Conservation (phyloP, 2,888 invertebrate genomes). For the Amorpha juglandis region DNA sequence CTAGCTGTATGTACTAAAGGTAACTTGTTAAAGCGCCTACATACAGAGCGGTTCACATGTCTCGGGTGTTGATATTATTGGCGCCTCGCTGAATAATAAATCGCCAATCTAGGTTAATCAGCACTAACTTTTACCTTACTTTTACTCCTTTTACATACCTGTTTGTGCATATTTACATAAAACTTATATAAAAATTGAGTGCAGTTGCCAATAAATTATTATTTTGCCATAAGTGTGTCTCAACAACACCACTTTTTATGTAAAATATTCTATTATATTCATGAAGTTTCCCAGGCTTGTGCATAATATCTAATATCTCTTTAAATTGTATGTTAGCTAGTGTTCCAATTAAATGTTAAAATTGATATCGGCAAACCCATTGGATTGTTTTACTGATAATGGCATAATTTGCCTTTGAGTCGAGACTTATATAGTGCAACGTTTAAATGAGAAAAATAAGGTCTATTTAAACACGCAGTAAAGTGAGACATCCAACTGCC, state of each 20-base stretch:
- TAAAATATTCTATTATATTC: not conserved
- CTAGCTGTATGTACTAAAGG: constrained; percentile 36
- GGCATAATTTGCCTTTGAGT: constrained; percentile 17
- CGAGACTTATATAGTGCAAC: not conserved
- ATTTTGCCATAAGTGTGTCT: constrained; percentile 5
- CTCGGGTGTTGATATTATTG: constrained; percentile 62
- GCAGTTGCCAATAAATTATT: constrained; percentile 7
- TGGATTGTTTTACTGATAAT: constrained; percentile 12
- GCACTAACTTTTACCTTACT: constrained; percentile 43
- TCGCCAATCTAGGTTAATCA: constrained; percentile 66
- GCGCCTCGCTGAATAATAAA: constrained; percentile 74
- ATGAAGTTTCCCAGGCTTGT: not conserved
- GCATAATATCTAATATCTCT: not conserved
- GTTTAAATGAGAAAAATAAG: constrained; percentile 15
- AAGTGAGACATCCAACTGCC: constrained; percentile 11
- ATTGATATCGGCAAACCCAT: not conserved
- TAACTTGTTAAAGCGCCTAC: constrained; percentile 54
- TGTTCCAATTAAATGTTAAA: constrained; percentile 16
- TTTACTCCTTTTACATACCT: constrained; percentile 36
- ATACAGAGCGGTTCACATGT: constrained; percentile 58
- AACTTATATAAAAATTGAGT: constrained; percentile 13
- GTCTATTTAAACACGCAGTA: constrained; percentile 15
- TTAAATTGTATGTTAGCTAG: not conserved
- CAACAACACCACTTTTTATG: not conserved
- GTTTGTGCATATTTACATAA: constrained; percentile 21